Evolutionary conservation across 2,888 invertebrate genomes (phyloP).

Genomic region (Drosophila leonis): DNA sequence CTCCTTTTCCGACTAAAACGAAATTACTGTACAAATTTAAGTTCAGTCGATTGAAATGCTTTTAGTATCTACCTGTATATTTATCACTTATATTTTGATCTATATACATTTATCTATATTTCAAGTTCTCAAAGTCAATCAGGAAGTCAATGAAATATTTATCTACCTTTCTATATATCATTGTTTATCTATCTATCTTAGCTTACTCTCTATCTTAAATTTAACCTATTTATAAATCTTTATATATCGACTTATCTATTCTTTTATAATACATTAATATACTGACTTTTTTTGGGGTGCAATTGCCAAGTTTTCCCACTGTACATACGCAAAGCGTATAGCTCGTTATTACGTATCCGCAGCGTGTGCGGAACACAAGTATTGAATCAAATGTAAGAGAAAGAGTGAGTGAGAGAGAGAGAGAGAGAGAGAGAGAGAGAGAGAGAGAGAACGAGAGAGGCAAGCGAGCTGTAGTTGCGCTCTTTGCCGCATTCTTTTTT

Average conservation of each 20-base stretch:
- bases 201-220: background rate
- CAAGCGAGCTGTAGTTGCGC: constrained; percentile 51
- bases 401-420: constrained; percentile 1
- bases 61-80: too few species aligned
- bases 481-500: constrained; percentile 73
- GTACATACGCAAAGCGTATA: constrained; percentile 44
- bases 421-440: constrained; percentile 46
- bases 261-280: background rate
- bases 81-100: background rate
- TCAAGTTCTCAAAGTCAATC: background rate
- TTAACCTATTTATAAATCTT: background rate
- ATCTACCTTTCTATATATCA: background rate
- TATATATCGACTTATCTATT: background rate
- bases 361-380: constrained; percentile 31
- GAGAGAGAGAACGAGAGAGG: constrained; percentile 21
- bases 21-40: background rate
- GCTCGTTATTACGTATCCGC: constrained; percentile 57
- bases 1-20: too few species aligned
- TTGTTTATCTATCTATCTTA: background rate
- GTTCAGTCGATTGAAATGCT: too few species aligned
- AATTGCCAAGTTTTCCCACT: constrained; percentile 25
- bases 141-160: too few species aligned
- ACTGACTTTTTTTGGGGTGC: background rate
- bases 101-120: background rate
- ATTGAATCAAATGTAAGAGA: background rate